Percentiles rank a stretch among this genome's conserved stretches.
Conservation (phyloP, 2,888 invertebrate species). For the Diplolepis rosae region DNA sequence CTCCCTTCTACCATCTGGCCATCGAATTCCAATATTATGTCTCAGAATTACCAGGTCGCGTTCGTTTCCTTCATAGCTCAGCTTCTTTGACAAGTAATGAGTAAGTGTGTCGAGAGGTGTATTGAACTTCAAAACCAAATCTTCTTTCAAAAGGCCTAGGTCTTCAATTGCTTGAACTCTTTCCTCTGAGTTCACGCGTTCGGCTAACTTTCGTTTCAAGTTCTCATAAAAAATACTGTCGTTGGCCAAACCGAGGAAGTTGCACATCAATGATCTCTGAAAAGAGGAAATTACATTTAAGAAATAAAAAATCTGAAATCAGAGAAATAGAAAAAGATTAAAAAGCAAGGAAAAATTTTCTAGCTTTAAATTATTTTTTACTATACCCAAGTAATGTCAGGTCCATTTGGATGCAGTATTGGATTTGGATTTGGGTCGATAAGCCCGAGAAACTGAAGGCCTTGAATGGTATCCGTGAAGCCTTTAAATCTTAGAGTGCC, state of each 20-base stretch:
- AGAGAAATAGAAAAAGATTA: constrained; percentile 17
- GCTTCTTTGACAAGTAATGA: constrained; percentile 87
- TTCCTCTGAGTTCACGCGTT: constrained; percentile 83
- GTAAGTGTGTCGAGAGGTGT: constrained; percentile 96
- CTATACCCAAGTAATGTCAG: constrained; percentile 94
- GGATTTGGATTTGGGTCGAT: constrained; percentile 91
- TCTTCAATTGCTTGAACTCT: constrained; percentile 87
- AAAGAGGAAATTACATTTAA: constrained; percentile 44
- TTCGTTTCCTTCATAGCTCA: constrained; percentile 86
- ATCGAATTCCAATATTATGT: constrained; percentile 93
- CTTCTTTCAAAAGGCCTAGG: constrained; percentile 91
- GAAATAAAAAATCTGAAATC: constrained; percentile 16
- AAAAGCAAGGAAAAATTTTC: neutral
- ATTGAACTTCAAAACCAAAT: constrained; percentile 85
- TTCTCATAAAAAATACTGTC: constrained; percentile 95
- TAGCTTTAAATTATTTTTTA: neutral
- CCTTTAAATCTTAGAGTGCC: constrained; percentile 96
- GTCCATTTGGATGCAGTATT: constrained; percentile 94
- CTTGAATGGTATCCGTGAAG: constrained; percentile 91
- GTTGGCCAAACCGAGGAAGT: constrained; percentile 87
- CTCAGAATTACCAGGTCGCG: constrained; percentile 95
- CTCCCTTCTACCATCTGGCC: constrained; percentile 91
- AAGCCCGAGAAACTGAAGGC: constrained; percentile 90
- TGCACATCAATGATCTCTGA: constrained; percentile 89
- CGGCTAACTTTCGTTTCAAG: constrained; percentile 87